Evolutionary conservation across 2,797 vertebrate species (phyloP).

Genomic region (Masticophis lateralis): DNA sequence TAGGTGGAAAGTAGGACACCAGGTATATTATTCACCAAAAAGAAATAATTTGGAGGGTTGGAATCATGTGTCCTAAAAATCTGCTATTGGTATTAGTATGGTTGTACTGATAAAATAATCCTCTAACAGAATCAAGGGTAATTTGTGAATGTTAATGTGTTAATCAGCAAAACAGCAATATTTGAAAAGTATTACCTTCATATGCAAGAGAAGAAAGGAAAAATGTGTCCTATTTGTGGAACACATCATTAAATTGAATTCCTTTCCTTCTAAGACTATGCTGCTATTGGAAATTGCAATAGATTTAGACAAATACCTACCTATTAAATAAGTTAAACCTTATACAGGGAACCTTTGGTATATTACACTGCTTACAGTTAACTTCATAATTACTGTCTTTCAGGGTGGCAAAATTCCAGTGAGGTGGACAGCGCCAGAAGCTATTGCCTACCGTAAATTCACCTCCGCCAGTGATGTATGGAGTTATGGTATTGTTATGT

Average conservation of each 20-base stretch:
- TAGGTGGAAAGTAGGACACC: background rate
- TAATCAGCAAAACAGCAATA: background rate
- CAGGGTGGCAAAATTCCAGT: constrained; percentile 98
- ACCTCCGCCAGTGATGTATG: constrained; percentile 96
- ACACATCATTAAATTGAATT: background rate
- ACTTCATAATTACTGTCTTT: background rate
- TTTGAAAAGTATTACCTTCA: background rate
- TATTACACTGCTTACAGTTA: background rate
- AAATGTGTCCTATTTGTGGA: background rate
- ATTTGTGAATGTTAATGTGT: background rate
- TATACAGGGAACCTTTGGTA: background rate
- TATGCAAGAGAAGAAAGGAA: background rate
- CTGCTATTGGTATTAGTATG: background rate
- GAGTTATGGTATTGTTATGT: constrained; percentile 99
- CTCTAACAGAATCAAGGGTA: background rate
- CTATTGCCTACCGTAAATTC: constrained; percentile 97
- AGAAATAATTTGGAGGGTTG: background rate
- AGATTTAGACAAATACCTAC: background rate
- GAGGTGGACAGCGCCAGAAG: constrained; percentile 96
- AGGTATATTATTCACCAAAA: background rate
- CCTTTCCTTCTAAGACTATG: background rate
- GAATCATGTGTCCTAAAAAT: background rate
- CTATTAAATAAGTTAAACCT: background rate
- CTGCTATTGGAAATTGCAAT: background rate
- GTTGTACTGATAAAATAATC: background rate